Base-by-base conservation (phyloP, 2,797 vertebrate genomes). In the Brachyrhaphis roseni region DNA sequence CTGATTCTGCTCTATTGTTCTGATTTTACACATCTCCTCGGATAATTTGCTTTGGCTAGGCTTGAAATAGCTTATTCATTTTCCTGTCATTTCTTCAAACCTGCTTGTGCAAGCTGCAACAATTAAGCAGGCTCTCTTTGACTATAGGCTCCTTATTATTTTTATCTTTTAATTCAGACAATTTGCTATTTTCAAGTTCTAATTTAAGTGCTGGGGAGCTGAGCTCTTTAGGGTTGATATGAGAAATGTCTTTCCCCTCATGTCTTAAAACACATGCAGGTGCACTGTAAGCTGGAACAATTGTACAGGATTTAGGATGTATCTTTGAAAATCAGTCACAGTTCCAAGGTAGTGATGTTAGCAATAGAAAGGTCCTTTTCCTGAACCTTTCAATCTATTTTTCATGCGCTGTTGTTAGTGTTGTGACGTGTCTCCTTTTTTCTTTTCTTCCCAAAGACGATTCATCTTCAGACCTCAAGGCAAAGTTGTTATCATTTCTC, bases 271-370 rank as follows among this genome's bases (percentile, higher is more conserved):
- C 13, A 6, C 23, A 39, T 20, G 26, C 10, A 20, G 15, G 23
- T 39, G 8, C 34, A 41, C 12, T 15, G 12, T 28, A 45, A 71
- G 39, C 41, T 45, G 6, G 39, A 45, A 15, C 1, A 26, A 16
- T 43, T 13, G n/a, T 23, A 72, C 82, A 79, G 72, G 75, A 43
- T 86, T 77, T 51, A 2, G 16, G 71, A 43, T 49, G 75, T 59
- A 51, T 85, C 62, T 75, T 75, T 90, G 87, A 85, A 85, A 90
- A 88, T 41, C 91, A 87, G 83, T 85, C 80, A 43, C 13, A 64
- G 34, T 70, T 78, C 59, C 51, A 41, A 46, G 59, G 26, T 31
- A 75, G 26, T 82, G 76, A 88, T 89, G 84, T 86, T 82, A 41
- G 20, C 34, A 74, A 6, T 26, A n/a, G 4, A 79, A 90, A 86